Conservation (phyloP, 1,140 invertebrate species). For the Aphis gossypii region DNA sequence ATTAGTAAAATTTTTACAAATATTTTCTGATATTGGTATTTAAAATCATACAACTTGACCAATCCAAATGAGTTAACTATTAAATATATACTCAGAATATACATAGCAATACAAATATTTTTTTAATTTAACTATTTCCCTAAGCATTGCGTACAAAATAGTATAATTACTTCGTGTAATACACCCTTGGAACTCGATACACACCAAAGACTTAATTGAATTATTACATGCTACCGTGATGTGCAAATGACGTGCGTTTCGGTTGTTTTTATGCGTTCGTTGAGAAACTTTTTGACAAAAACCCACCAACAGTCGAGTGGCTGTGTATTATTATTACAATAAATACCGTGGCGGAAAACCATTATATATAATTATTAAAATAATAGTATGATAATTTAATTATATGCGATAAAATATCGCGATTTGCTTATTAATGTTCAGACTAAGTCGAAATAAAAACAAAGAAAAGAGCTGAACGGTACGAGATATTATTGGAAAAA, state of each 20-base stretch:
- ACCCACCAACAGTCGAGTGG: neutral
- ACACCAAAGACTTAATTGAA: neutral
- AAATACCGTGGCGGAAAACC: neutral
- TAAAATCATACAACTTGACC: neutral
- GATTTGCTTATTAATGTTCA: neutral
- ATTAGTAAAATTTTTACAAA: neutral
- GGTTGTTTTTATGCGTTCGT: neutral
- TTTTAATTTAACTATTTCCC: neutral
- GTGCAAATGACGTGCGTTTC: conserved; percentile 31
- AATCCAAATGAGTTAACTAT: neutral
- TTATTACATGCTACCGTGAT: neutral
- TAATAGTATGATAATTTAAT: neutral
- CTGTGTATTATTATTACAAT: conserved; percentile 10
- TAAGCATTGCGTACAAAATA: neutral
- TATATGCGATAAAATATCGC: neutral
- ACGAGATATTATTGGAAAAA: neutral
- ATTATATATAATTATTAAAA: neutral
- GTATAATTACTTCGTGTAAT: neutral
- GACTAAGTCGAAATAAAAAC: neutral
- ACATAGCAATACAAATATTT: neutral
- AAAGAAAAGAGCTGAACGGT: neutral
- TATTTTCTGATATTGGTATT: neutral
- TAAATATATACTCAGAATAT: neutral
- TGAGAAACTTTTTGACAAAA: conserved; percentile 2
- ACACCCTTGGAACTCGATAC: neutral